Evolutionary conservation across 1,140 invertebrate genomes (phyloP).

Genomic region (Eciton burchellii): DNA sequence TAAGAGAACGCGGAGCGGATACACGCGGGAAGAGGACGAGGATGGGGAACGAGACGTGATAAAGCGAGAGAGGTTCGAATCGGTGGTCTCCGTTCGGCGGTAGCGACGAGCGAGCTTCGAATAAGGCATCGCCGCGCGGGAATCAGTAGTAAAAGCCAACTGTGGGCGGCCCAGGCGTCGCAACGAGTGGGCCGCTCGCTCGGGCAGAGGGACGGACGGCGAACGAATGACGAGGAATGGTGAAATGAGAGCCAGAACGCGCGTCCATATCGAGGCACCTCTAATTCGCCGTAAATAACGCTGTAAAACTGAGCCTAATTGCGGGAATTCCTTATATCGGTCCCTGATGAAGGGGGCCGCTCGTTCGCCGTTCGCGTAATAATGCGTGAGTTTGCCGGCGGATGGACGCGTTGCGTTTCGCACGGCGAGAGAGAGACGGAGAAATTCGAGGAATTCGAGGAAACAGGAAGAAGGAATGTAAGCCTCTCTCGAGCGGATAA

Average conservation of each 20-base stretch:
- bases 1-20: slow-evolving; percentile 25
- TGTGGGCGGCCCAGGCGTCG: slow-evolving; percentile 16
- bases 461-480: slow-evolving; percentile 6
- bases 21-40: neutral
- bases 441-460: neutral
- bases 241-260: neutral
- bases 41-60: neutral
- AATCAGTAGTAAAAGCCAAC: slow-evolving; percentile 69
- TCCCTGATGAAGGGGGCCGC: slow-evolving; percentile 33
- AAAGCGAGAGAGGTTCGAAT: slow-evolving; percentile 40
- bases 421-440: slow-evolving; percentile 1
- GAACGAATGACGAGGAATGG: neutral
- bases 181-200: neutral
- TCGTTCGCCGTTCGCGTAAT: neutral
- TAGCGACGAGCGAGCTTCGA: neutral
- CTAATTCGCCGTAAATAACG: slow-evolving; percentile 47
- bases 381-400: slow-evolving; percentile 18
- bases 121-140: neutral
- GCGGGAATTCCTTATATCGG: slow-evolving; percentile 46
- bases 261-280: slow-evolving; percentile 21
- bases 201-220: neutral
- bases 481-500: slow-evolving; percentile 40
- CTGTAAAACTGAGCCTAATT: slow-evolving; percentile 54
- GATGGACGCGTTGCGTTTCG: neutral
- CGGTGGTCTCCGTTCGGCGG: neutral